Conservation (phyloP, 2,113 vertebrate species). For the Hydropotes inermis region DNA sequence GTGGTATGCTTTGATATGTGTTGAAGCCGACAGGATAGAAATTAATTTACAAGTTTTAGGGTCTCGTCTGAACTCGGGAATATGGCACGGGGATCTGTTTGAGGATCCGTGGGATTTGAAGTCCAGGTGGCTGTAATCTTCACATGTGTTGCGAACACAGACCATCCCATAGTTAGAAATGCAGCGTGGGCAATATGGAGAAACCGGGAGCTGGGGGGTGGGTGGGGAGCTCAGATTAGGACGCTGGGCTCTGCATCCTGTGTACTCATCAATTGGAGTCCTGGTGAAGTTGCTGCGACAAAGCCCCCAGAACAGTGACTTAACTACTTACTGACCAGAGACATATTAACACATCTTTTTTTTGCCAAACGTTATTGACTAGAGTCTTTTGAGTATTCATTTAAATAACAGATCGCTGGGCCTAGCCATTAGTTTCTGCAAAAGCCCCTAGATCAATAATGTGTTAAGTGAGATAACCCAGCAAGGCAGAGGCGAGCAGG, state of each 20-base stretch:
- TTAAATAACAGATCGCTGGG: background rate
- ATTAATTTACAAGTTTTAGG: constrained; percentile 23
- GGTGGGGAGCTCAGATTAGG: background rate
- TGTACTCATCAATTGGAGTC: background rate
- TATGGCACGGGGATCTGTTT: background rate
- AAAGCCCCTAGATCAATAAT: background rate
- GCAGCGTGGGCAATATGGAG: background rate
- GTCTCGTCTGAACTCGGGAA: background rate
- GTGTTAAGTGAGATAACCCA: background rate
- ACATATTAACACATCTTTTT: no score
- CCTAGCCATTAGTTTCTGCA: background rate
- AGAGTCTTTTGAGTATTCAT: background rate
- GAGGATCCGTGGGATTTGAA: background rate
- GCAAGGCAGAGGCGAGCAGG: background rate
- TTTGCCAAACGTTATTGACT: no score
- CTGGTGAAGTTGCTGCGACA: background rate
- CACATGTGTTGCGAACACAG: background rate
- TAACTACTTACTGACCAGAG: background rate
- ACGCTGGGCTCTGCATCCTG: background rate
- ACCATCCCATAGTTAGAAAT: background rate
- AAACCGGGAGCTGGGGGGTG: accelerated
- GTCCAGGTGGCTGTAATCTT: background rate
- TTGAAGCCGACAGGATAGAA: constrained; percentile 51
- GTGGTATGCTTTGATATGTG: constrained; percentile 49
- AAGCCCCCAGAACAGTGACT: background rate